Evolutionary conservation across 2,888 invertebrate genomes (phyloP).

Genomic region (Perithous albicinctus): DNA sequence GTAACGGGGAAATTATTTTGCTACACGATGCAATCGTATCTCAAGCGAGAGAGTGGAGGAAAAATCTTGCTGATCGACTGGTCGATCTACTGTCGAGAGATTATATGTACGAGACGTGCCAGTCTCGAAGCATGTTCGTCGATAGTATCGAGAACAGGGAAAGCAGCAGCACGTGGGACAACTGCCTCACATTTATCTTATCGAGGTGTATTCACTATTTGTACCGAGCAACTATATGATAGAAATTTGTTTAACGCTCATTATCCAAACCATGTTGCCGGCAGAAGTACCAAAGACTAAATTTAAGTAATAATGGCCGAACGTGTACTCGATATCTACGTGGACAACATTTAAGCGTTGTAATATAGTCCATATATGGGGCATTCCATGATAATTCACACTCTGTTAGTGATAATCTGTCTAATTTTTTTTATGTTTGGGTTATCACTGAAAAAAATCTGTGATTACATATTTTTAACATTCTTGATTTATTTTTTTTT

Average conservation of each 20-base stretch:
- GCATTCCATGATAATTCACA: background rate
- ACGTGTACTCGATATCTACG: background rate
- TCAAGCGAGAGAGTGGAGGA: constrained; percentile 5
- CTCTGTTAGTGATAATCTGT: too few species aligned
- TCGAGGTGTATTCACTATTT: background rate
- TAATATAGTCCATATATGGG: too few species aligned
- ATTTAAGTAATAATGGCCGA: constrained; percentile 48
- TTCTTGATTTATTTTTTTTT: too few species aligned
- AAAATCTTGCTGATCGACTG: constrained; percentile 14
- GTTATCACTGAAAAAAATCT: too few species aligned
- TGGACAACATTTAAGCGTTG: too few species aligned
- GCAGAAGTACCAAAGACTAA: constrained; percentile 31
- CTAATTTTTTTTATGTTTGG: too few species aligned
- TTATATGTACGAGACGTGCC: constrained; percentile 42
- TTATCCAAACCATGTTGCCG: constrained; percentile 46
- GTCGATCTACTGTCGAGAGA: background rate
- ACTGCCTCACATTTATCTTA: background rate
- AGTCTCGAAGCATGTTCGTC: constrained; percentile 1
- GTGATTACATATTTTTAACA: too few species aligned
- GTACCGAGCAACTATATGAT: constrained; percentile 29
- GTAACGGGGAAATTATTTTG: constrained; percentile 24
- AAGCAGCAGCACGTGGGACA: constrained; percentile 1
- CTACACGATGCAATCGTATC: constrained; percentile 17
- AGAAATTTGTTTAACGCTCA: constrained; percentile 44
- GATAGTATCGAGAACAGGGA: constrained; percentile 14